Conservation (phyloP, 2,888 invertebrate species). For the Escarpia spicata region DNA sequence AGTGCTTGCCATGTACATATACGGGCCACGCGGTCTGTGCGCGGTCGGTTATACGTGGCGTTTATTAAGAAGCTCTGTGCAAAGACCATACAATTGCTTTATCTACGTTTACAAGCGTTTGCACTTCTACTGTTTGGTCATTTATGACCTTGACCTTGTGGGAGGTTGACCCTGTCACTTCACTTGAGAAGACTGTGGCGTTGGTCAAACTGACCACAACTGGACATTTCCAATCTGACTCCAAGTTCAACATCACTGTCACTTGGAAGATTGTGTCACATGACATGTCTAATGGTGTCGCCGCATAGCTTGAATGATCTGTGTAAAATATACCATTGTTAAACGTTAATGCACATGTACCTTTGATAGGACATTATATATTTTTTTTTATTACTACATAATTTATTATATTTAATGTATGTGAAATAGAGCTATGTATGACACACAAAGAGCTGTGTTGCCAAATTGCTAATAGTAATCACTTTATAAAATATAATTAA, state of each 20-base stretch:
- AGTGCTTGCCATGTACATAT: too few species aligned
- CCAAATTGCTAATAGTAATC: too few species aligned
- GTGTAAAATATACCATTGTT: neutral
- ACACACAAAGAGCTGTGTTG: too few species aligned
- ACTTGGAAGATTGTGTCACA: neutral
- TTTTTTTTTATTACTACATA: neutral
- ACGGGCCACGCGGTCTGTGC: too few species aligned
- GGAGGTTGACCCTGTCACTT: neutral
- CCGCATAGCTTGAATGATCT: neutral
- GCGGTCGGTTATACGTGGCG: too few species aligned
- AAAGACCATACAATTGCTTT: too few species aligned
- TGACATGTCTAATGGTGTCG: neutral
- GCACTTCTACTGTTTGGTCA: neutral
- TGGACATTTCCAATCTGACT: slow-evolving; percentile 1
- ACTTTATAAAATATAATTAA: too few species aligned
- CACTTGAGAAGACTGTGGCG: neutral
- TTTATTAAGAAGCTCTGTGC: too few species aligned
- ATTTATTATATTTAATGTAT: neutral
- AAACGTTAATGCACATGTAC: neutral
- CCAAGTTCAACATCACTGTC: neutral
- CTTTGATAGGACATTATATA: neutral
- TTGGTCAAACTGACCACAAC: neutral
- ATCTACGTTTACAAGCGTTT: too few species aligned
- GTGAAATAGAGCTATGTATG: too few species aligned
- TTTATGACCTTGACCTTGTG: neutral